Conservation (phyloP, 2,888 invertebrate species). For the Disparrhopalites patrizii region DNA sequence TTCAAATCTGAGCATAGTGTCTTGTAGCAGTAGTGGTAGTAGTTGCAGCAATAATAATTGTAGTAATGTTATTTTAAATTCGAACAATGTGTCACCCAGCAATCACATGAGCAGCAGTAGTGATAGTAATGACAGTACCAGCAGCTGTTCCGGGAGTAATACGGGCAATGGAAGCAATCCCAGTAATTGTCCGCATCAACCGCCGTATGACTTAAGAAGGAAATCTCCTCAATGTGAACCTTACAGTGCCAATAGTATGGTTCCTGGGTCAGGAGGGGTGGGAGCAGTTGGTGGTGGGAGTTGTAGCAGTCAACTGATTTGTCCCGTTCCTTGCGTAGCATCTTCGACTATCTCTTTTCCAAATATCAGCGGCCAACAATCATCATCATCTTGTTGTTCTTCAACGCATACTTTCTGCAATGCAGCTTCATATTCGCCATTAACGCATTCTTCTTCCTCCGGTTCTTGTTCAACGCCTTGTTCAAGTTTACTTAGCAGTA, state of each 20-base stretch:
- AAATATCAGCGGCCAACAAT: conserved; percentile 17
- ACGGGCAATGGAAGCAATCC: not conserved
- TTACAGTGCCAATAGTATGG: conserved; percentile 55
- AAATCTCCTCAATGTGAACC: conserved; percentile 70
- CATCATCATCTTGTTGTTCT: conserved; percentile 17
- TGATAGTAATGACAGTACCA: conserved; percentile 56
- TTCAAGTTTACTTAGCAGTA: conserved; percentile 21
- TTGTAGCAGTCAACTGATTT: conserved; percentile 8
- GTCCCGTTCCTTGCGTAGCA: conserved; percentile 9
- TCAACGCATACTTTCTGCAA: conserved; percentile 30
- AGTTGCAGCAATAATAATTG: conserved; percentile 7
- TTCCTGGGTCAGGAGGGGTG: conserved; percentile 57
- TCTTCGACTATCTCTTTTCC: conserved; percentile 15
- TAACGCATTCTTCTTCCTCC: conserved; percentile 19
- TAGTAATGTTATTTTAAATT: conserved; percentile 12
- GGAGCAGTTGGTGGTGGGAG: not conserved
- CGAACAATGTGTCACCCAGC: conserved; percentile 3
- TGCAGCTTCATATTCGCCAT: conserved; percentile 24
- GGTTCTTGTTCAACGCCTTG: conserved; percentile 26
- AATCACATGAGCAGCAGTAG: conserved; percentile 54
- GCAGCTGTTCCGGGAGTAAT: conserved; percentile 39
- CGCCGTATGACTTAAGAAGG: conserved; percentile 82
- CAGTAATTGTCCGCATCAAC: conserved; percentile 62
- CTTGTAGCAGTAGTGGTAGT: too few relatives aligned
- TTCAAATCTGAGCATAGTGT: conserved; percentile 11